Percentiles rank a stretch among this genome's conserved stretches.
phyloP scores from a whole-genome alignment of 2,113 vertebrate genomes.

The Toxotes chatareus region DNA sequence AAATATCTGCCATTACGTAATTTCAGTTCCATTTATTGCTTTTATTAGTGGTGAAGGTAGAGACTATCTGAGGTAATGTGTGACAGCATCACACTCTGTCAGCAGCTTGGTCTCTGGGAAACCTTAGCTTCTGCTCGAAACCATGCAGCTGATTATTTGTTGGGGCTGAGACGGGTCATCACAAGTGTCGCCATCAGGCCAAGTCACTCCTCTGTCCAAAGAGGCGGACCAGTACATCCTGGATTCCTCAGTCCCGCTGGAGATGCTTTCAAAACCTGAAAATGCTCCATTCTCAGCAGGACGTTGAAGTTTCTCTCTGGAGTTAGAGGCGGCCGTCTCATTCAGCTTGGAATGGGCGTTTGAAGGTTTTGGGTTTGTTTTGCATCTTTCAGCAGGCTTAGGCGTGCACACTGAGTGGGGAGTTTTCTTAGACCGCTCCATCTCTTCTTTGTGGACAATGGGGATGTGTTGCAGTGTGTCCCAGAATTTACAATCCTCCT shows the following conservation, averaged over 20 bases:
- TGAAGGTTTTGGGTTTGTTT: slow-evolving; percentile 31
- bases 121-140: slow-evolving; percentile 9
- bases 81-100: not conserved
- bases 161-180: not conserved
- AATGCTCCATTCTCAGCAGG: slow-evolving; percentile 69
- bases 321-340: slow-evolving; percentile 51
- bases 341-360: slow-evolving; percentile 16
- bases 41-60: slow-evolving; percentile 41
- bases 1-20: slow-evolving; percentile 45
- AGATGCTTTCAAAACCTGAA: slow-evolving; percentile 61
- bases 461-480: not conserved
- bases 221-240: slow-evolving; percentile 60
- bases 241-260: slow-evolving; percentile 64
- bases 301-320: slow-evolving; percentile 54
- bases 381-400: slow-evolving; percentile 53
- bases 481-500: slow-evolving; percentile 79
- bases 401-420: slow-evolving; percentile 16
- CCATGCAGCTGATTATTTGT: not conserved
- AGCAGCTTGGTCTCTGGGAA: not conserved
- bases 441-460: not conserved
- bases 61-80: slow-evolving; percentile 27
- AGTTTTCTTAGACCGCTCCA: slow-evolving; percentile 52
- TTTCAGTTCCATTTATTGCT: slow-evolving; percentile 36
- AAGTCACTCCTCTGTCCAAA: not conserved
- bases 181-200: not conserved